Evolutionary conservation across 2,797 vertebrate genomes (phyloP).

Genomic region (Macroramphosus scolopax): DNA sequence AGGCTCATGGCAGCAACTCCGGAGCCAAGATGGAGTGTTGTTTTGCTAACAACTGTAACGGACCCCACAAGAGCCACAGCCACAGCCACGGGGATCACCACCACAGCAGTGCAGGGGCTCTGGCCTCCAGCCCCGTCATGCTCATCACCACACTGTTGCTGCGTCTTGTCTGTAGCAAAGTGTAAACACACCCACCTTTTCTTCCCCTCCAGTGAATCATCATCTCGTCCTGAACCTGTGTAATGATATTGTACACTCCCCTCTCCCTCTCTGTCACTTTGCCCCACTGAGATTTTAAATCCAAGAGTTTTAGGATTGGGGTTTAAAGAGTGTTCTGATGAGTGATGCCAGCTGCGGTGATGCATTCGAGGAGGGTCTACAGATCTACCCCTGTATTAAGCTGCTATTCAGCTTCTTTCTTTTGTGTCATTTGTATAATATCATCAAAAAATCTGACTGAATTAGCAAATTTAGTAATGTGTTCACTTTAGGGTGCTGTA

Average conservation of each 20-base stretch:
- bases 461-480: not conserved
- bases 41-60: constrained; percentile 83
- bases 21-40: constrained; percentile 83
- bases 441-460: constrained; percentile 13
- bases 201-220: constrained; percentile 14
- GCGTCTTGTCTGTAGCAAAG: constrained; percentile 52
- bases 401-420: constrained; percentile 15
- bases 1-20: constrained; percentile 65
- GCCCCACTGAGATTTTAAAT: constrained; percentile 3
- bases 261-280: not conserved
- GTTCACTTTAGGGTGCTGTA: constrained; percentile 15
- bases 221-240: no score
- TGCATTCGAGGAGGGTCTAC: no score
- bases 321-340: no score
- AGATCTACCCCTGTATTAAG: no score
- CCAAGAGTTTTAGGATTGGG: no score
- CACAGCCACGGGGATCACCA: constrained; percentile 65
- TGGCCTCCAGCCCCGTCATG: constrained; percentile 52
- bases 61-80: constrained; percentile 72
- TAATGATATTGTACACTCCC: no score
- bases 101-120: constrained; percentile 27
- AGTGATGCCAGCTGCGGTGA: no score
- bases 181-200: constrained; percentile 42
- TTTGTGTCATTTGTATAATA: constrained; percentile 5
- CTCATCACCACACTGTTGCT: constrained; percentile 59